Base-by-base conservation (phyloP, 2,888 invertebrate species). In the Eilema griseolum region DNA sequence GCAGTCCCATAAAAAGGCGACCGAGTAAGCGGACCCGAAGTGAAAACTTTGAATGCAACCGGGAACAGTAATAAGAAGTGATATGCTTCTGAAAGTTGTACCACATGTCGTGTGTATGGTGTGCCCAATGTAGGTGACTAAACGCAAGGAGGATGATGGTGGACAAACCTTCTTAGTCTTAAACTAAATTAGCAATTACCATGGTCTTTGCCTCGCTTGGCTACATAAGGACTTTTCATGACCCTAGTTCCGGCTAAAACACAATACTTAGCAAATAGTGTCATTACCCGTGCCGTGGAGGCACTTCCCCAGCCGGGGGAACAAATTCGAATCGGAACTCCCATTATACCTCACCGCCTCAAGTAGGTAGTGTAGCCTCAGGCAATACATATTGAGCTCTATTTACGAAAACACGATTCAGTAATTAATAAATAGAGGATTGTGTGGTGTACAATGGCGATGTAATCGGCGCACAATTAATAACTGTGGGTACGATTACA, bases 391-490 rank as follows among this genome's bases (percentile, higher is more conserved):
- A 68, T 63, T 56, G 56, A 46, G n/a, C 12, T 37, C 1, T 52
- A 26, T 67, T 68, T 46, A 57, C 26, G 23, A 37, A 62, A 63
- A 63, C 41, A 65, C 14, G 74, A 77, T 77, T 77, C 62, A 61
- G 72, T 76, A 73, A 81, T 81, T 70, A 77, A 80, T 79, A 75
- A 81, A 74, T 80, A 75, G 71, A 70, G 63, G 70, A 83, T 76
- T 72, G 76, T 81, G 76, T 71, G 69, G 66, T 31, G 28, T 69
- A 77, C 78, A 80, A 75, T 68, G 66, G 74, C 73, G 85, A 80
- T 85, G 76, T 80, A 79, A 84, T 84, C 84, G 75, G 60, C 66
- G 46, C 61, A 72, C 81, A 77, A 85, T 85, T 84, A 83, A 81
- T 84, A 85, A 78, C 69, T 46, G 69, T 64, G 70, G 77, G 78